Evolutionary conservation across 1,140 invertebrate species (phyloP), one percentile per base, ranked within the genome.

Genomic region (Pseudobourletiella spinata): DNA sequence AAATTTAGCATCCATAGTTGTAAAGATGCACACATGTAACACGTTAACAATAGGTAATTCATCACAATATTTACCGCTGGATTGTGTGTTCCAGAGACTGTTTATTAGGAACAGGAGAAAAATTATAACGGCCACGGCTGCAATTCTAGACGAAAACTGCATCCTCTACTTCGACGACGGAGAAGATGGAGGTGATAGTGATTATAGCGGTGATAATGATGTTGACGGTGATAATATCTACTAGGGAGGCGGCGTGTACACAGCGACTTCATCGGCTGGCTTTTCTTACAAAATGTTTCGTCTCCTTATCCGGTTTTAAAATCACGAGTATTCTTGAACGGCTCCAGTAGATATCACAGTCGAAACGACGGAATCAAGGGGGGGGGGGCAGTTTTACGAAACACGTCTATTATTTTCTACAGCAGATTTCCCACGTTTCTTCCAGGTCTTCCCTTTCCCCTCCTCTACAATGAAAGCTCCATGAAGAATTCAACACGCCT

Each of bases 141-240:
- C 63, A 46, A 68, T 56, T 35, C 66, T 55, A 55, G 64, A 61
- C n/a, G 66, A 55, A 57, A 68, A 68, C 63, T 68, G 66, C 66
- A 68, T 68, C 20, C 26, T 54, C 46, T 46, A 56, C 28, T 20
- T 24, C 20, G 42, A 64, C 42, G 29, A 56, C 18, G 14, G 46
- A 11, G 22, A 22, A 6, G 8, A 48, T 14, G 6, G 11, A 52
- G 4, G 25, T 28, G 11, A 26, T n/a, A 14, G 35, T 14, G 18
- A 14, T 14, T 42, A 42, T 14, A 42, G 14, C 35, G 35, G 35
- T 42, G 14, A 14, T 42, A 14, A 42, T 18, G 18, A 42, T 42
- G n/a, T n/a, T n/a, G n/a, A n/a, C n/a, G n/a, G n/a, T n/a, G n/a
- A n/a, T 46, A 3, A 46, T 46, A 46, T 46, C 43, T 59, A 48